Percentiles rank a stretch among this genome's conserved stretches.
These are phyloP conservation scores for Lasiurus cinereus DNA, from an alignment of 2,113 vertebrate species.

Conservation along the genomic window DNA sequence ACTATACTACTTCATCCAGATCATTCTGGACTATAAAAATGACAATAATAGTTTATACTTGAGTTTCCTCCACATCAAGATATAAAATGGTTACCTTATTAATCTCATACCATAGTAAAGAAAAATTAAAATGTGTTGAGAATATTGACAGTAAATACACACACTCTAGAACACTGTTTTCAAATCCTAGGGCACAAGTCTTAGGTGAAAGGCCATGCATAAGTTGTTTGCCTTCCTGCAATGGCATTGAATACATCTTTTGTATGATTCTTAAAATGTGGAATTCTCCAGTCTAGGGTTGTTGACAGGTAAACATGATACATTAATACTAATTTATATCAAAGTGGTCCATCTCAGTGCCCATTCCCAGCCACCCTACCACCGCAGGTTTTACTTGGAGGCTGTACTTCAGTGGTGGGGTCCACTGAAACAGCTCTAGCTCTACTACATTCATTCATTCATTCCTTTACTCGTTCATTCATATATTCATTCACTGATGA, in stretches of 20 bases:
- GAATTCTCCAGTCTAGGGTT: neutral
- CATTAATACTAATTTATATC: neutral
- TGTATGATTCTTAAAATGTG: neutral
- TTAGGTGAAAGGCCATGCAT: conserved; percentile 19
- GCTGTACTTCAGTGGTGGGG: neutral
- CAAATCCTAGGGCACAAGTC: neutral
- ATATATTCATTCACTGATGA: neutral
- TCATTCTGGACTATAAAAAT: conserved; percentile 15
- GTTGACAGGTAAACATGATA: neutral
- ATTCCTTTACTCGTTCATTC: neutral
- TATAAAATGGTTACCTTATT: neutral
- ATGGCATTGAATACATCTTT: neutral
- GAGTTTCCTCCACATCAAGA: conserved; percentile 39
- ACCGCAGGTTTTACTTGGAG: neutral
- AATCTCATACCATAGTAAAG: neutral
- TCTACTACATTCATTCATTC: neutral
- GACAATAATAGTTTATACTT: neutral
- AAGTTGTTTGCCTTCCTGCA: conserved; percentile 42
- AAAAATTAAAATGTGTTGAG: conserved; percentile 20
- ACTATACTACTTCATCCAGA: neutral
- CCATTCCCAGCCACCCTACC: neutral
- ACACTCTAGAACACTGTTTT: neutral
- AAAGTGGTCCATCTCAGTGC: neutral
- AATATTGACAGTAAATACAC: neutral
- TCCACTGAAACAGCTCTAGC: neutral